Evolutionary conservation across 2,113 vertebrate genomes (phyloP).

Genomic region (Lagopus leucura): DNA sequence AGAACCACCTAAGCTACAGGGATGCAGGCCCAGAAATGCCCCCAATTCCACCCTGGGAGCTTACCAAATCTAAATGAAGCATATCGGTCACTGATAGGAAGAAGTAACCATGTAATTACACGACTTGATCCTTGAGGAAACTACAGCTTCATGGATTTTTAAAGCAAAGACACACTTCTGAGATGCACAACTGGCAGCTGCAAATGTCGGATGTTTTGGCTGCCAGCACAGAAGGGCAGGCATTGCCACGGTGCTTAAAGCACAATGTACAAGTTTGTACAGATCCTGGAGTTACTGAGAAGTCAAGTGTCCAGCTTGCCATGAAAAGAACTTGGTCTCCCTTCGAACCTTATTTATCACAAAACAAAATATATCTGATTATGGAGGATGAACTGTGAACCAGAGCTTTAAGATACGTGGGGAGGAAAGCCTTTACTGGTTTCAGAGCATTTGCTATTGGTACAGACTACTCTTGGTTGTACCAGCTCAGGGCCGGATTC

Average conservation of each 20-base stretch:
- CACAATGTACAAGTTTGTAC: background rate
- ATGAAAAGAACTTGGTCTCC: background rate
- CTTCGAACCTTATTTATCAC: background rate
- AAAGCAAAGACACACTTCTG: background rate
- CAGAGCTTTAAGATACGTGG: background rate
- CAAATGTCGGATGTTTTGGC: background rate
- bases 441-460: background rate
- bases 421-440: background rate
- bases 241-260: background rate
- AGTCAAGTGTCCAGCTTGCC: background rate
- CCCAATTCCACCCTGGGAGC: accelerated
- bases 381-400: background rate
- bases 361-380: background rate
- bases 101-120: background rate
- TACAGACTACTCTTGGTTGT: background rate
- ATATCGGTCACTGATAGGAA: background rate
- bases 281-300: background rate
- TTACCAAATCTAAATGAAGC: background rate
- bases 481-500: background rate
- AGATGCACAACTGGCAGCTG: background rate
- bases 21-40: background rate
- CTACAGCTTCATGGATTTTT: background rate
- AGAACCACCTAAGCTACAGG: background rate
- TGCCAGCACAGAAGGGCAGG: background rate
- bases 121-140: background rate